phyloP scores from a whole-genome alignment of 1,140 invertebrate species.

The Cydia splendana region DNA sequence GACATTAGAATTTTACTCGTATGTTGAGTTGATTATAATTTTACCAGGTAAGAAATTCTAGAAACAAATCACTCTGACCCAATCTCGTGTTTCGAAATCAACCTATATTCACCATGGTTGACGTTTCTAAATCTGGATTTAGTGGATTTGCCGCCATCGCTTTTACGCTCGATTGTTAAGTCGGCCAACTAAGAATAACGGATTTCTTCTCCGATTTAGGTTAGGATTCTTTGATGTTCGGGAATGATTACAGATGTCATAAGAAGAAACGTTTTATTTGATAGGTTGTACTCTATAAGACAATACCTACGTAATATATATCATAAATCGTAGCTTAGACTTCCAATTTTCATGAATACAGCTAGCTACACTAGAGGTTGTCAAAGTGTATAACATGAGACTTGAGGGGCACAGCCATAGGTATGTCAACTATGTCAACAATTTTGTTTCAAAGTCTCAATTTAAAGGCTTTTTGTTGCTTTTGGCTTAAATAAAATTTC shows the following conservation, averaged over 20 bases:
- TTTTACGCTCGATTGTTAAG: slow-evolving; percentile 15
- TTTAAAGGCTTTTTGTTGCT: no score
- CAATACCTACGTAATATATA: neutral
- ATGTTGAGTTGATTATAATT: neutral
- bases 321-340: no score
- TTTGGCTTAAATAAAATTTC: no score
- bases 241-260: neutral
- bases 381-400: no score
- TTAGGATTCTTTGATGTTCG: slow-evolving; percentile 15
- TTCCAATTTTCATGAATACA: no score
- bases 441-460: no score
- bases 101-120: slow-evolving; percentile 18
- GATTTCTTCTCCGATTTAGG: slow-evolving; percentile 21
- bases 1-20: no score
- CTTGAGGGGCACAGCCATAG: no score
- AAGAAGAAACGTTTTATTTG: neutral
- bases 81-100: slow-evolving; percentile 16
- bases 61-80: slow-evolving; percentile 8
- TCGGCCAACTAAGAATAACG: slow-evolving; percentile 27
- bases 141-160: slow-evolving; percentile 27
- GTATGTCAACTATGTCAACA: no score
- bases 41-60: neutral
- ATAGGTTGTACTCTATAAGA: neutral
- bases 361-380: no score
- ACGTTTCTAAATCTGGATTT: slow-evolving; percentile 31